Conservation (phyloP, 2,888 invertebrate species). For the Crocallis elinguaria region DNA sequence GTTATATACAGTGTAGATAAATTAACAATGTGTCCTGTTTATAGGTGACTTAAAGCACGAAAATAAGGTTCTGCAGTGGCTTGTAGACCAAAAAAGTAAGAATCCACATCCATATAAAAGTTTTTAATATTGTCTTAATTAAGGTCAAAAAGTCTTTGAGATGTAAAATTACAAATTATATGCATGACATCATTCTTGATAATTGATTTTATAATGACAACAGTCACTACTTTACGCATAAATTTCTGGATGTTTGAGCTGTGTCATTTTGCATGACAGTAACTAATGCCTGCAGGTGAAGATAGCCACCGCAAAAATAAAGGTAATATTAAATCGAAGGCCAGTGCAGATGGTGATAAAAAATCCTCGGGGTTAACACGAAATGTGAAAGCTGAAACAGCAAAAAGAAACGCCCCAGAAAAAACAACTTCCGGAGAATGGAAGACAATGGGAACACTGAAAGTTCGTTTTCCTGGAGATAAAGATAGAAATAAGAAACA, state of each 20-base stretch:
- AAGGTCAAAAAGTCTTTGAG: conserved; percentile 51
- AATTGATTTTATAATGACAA: conserved; percentile 41
- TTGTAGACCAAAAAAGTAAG: conserved; percentile 98
- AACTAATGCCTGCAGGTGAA: conserved; percentile 86
- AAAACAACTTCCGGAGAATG: conserved; percentile 49
- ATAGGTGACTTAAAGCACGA: conserved; percentile 97
- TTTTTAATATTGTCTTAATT: conserved; percentile 31
- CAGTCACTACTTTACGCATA: conserved; percentile 71
- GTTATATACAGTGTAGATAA: conserved; percentile 21
- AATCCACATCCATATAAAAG: conserved; percentile 85
- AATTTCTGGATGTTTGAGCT: conserved; percentile 84
- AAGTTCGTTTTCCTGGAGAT: conserved; percentile 57
- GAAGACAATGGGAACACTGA: conserved; percentile 68
- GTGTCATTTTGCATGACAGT: conserved; percentile 85
- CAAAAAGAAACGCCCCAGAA: conserved; percentile 45
- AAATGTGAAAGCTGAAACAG: conserved; percentile 49
- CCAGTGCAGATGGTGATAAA: conserved; percentile 81
- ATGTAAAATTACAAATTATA: conserved; percentile 61
- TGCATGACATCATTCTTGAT: conserved; percentile 84
- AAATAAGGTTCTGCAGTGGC: conserved; percentile 98
- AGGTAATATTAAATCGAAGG: conserved; percentile 77
- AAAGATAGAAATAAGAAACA: conserved; percentile 43
- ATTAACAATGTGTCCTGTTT: conserved; percentile 74
- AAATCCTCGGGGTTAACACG: conserved; percentile 63
- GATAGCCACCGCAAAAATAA: conserved; percentile 80